Evolutionary conservation across 2,888 invertebrate genomes (phyloP).

Genomic region (Xylophagus ater): DNA sequence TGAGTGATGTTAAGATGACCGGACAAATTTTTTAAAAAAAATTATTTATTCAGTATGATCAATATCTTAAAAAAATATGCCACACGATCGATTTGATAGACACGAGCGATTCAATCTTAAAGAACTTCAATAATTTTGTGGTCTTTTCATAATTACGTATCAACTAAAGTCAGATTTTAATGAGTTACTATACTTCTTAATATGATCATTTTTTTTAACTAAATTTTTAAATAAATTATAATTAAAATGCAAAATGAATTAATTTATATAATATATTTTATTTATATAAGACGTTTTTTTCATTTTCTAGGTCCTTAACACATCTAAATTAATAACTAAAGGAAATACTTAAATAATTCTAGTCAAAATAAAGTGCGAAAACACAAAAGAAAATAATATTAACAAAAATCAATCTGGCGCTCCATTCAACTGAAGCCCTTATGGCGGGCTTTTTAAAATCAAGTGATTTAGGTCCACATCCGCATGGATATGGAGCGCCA

Average conservation of each 20-base stretch:
- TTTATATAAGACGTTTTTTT: neutral
- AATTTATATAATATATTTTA: neutral
- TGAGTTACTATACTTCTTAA: neutral
- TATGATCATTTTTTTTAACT: neutral
- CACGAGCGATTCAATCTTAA: neutral
- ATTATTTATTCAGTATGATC: no score
- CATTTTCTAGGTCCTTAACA: slow-evolving; percentile 1
- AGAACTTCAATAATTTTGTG: neutral
- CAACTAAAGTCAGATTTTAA: neutral
- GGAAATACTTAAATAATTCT: no score
- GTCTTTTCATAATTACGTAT: neutral
- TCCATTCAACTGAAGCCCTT: slow-evolving; percentile 40
- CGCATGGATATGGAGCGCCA: slow-evolving; percentile 39
- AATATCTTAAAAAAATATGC: no score
- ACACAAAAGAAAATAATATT: no score
- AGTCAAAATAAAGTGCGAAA: no score
- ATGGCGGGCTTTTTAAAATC: slow-evolving; percentile 41
- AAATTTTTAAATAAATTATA: neutral
- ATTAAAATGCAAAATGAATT: neutral
- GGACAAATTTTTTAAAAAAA: no score
- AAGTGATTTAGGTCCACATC: slow-evolving; percentile 38
- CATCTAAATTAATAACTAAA: no score
- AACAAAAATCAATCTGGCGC: no score
- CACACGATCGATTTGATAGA: slow-evolving; percentile 2
- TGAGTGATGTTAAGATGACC: no score